Conservation (phyloP, 2,888 invertebrate species). For the Embidobia sp. region DNA sequence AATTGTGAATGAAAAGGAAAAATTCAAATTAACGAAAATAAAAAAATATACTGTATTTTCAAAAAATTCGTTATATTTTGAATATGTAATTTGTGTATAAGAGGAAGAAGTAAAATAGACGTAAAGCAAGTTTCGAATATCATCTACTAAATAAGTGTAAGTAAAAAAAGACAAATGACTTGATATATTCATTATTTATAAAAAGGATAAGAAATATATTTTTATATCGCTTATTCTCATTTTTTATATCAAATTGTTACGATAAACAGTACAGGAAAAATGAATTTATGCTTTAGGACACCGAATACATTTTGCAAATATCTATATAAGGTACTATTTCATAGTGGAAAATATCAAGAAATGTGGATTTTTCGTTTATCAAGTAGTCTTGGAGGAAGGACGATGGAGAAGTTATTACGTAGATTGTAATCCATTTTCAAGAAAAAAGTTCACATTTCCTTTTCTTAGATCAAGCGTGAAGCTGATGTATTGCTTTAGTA, state of each 20-base stretch:
- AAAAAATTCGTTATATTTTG: too few relatives aligned
- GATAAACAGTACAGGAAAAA: background rate
- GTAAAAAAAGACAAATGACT: too few relatives aligned
- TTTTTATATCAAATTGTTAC: slow-evolving; percentile 8
- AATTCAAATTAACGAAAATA: too few relatives aligned
- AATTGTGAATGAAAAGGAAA: too few relatives aligned
- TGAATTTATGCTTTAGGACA: background rate
- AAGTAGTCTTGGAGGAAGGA: slow-evolving; percentile 36
- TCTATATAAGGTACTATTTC: slow-evolving; percentile 24
- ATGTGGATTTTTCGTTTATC: slow-evolving; percentile 45
- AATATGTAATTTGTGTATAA: too few relatives aligned
- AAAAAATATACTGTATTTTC: too few relatives aligned
- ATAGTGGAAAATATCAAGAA: slow-evolving; percentile 36
- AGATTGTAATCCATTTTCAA: slow-evolving; percentile 52
- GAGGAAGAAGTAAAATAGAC: too few relatives aligned
- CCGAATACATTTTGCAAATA: slow-evolving; percentile 16
- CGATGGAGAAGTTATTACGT: slow-evolving; percentile 50
- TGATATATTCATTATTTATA: too few relatives aligned
- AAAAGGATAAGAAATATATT: too few relatives aligned
- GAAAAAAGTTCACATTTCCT: slow-evolving; percentile 52
- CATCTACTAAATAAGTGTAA: too few relatives aligned
- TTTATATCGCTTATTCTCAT: background rate
- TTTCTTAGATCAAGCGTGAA: slow-evolving; percentile 56
- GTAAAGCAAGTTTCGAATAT: too few relatives aligned
- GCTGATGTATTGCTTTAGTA: slow-evolving; percentile 49